Evolutionary conservation across 2,888 invertebrate species (phyloP), one percentile per base, ranked within the genome.

Genomic region (Empis livida): DNA sequence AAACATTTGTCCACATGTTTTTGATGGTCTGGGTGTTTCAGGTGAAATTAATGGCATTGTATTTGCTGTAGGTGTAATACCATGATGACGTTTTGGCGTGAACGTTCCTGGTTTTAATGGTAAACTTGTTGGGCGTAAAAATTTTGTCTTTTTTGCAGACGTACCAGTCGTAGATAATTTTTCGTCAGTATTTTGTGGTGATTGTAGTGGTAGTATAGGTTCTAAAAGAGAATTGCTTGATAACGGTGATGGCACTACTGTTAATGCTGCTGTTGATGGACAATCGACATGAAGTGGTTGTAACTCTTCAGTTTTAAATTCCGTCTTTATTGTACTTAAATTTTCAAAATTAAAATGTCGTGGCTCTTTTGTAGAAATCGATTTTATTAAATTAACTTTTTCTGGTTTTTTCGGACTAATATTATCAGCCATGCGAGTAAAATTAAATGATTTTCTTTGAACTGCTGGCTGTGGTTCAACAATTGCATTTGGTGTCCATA

Each of bases 1-100:
- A 68, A 87, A 89, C 49, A 91, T 76, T 65, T 93, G 91, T 40
- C 88, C 86, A 61, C 89, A 91, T 30, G 88, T 84, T 64, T 92
- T 92, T 38, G 86, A 85, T 2, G 90, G 89, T 14, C 92, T 73
- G 10, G 92, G 92, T 0, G 92, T 93, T 68, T 93, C 92, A 1
- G 93, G 92, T 51, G 90, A 91, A 43, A 92, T 85, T 45, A 93
- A 70, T 10, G 88, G 83, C 70, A 87, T 74, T 44, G 88, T 88
- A 59, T 85, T 84, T 43, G 84, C 82, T 47, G 84, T 86, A 2
- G 87, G 86, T 1, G 87, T 87, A 42, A 86, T 80, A 1, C 87
- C 85, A 59, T 86, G 85, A 64, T 86, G 84, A 48, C 81, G 79
- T 65, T 89, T 89, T 10, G 85, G 80, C 6, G 82, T 81, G 54